These are phyloP conservation scores for Mesoligia furuncula DNA, from an alignment of 2,888 invertebrate genomes.

Conservation along the genomic window DNA sequence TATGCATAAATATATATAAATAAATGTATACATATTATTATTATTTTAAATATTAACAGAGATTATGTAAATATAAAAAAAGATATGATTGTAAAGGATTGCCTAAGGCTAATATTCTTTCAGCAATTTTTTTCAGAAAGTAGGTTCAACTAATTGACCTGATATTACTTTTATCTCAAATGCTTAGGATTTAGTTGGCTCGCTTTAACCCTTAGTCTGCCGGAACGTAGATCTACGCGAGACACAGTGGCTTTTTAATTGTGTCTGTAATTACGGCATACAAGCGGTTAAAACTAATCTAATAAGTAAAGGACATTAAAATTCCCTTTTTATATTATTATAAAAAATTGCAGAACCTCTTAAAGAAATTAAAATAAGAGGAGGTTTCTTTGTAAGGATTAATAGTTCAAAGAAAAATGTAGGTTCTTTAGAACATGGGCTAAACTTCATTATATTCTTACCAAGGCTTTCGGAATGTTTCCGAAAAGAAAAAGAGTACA, in stretches of 20 bases:
- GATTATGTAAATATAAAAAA: too few species aligned
- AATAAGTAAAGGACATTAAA: constrained; percentile 6
- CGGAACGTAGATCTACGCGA: too few species aligned
- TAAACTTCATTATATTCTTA: constrained; percentile 22
- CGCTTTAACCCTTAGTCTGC: too few species aligned
- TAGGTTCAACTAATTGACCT: too few species aligned
- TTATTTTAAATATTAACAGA: too few species aligned
- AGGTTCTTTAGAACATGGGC: constrained; percentile 16
- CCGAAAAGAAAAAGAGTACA: not conserved
- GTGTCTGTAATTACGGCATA: too few species aligned
- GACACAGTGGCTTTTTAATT: too few species aligned
- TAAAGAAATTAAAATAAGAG: constrained; percentile 27
- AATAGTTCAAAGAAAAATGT: constrained; percentile 35
- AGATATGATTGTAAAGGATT: not conserved
- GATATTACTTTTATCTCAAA: too few species aligned
- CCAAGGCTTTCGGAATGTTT: not conserved
- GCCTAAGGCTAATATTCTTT: not conserved
- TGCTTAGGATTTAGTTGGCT: too few species aligned
- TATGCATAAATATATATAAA: too few species aligned
- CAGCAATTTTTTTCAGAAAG: not conserved
- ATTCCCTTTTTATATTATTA: not conserved
- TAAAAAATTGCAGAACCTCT: constrained; percentile 13
- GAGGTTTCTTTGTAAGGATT: constrained; percentile 16
- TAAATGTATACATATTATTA: too few species aligned
- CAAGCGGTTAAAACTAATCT: constrained; percentile 7